Percentiles rank a stretch among this genome's conserved stretches.
Conservation (phyloP, 2,888 invertebrate genomes). For the Limnephilus rhombicus region DNA sequence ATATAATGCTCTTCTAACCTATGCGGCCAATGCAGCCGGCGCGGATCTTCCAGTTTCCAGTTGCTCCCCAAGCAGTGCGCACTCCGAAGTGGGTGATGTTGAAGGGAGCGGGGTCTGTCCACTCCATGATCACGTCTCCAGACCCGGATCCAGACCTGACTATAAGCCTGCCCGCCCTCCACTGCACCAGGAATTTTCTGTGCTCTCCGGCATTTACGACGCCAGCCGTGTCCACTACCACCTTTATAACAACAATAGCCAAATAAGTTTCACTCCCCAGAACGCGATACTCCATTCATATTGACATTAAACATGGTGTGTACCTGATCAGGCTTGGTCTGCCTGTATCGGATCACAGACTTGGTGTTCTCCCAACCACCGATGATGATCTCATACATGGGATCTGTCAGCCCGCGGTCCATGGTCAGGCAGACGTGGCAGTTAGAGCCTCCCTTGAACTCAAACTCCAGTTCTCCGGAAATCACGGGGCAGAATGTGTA, state of each 20-base stretch:
- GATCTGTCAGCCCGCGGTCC: conserved; percentile 77
- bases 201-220: conserved; percentile 78
- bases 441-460: conserved; percentile 81
- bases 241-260: conserved; percentile 71
- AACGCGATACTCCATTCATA: conserved; percentile 17
- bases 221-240: conserved; percentile 78
- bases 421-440: conserved; percentile 81
- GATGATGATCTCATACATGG: conserved; percentile 83
- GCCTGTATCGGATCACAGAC: conserved; percentile 81
- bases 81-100: conserved; percentile 81
- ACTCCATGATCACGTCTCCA: conserved; percentile 78
- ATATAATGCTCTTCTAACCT: conserved; percentile 55
- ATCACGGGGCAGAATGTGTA: conserved; percentile 80
- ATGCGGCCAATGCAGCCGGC: conserved; percentile 15
- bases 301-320: conserved; percentile 66
- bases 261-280: conserved; percentile 31
- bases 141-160: conserved; percentile 74
- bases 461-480: conserved; percentile 77
- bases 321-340: conserved; percentile 82
- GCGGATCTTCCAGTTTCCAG: conserved; percentile 78
- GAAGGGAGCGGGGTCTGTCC: conserved; percentile 80
- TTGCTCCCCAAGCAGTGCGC: conserved; percentile 82
- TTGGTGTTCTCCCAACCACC: conserved; percentile 84
- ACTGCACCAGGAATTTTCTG: conserved; percentile 78
- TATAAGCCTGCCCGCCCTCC: conserved; percentile 77